Percentiles rank a stretch among this genome's conserved stretches.
These are phyloP conservation scores for Panagrolaimus sp. DNA, from an alignment of 1,140 invertebrate species.

Conservation along the genomic window DNA sequence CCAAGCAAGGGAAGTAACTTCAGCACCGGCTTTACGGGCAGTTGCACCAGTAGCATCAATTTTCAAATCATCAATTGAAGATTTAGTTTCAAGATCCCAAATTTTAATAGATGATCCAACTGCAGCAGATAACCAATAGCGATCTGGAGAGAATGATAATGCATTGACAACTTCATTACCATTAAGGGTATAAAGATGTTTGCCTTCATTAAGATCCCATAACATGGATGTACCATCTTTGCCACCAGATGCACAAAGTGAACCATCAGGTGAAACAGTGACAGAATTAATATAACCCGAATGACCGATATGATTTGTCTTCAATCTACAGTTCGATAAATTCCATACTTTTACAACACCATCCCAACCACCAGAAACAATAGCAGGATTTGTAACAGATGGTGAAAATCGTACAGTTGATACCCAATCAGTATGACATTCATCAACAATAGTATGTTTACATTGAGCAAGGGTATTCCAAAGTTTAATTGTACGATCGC, in stretches of 20 bases:
- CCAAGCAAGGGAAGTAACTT: conserved; percentile 96
- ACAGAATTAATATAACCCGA: conserved; percentile 95
- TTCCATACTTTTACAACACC: conserved; percentile 98
- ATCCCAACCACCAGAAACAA: conserved; percentile 98
- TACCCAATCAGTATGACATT: conserved; percentile 95
- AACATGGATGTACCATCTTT: conserved; percentile 99
- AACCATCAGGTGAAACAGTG: conserved; percentile 97
- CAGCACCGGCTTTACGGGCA: conserved; percentile 75
- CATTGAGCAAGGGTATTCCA: conserved; percentile 99
- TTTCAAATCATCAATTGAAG: conserved; percentile 94
- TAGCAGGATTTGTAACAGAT: conserved; percentile 93
- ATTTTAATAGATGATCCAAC: conserved; percentile 96
- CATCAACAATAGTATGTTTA: conserved; percentile 96
- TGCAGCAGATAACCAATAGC: conserved; percentile 99
- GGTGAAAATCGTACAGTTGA: conserved; percentile 98
- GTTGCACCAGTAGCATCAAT: conserved; percentile 76
- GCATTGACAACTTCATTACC: conserved; percentile 97
- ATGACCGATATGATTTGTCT: conserved; percentile 96
- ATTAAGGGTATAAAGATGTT: conserved; percentile 95
- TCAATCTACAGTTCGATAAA: conserved; percentile 93
- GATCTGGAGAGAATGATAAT: conserved; percentile 95
- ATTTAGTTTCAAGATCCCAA: conserved; percentile 99
- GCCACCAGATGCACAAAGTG: conserved; percentile 95
- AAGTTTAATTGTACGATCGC: conserved; percentile 97
- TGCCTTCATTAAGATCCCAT: conserved; percentile 99